phyloP scores from a whole-genome alignment of 2,888 invertebrate species.

The Callosobruchus maculatus region DNA sequence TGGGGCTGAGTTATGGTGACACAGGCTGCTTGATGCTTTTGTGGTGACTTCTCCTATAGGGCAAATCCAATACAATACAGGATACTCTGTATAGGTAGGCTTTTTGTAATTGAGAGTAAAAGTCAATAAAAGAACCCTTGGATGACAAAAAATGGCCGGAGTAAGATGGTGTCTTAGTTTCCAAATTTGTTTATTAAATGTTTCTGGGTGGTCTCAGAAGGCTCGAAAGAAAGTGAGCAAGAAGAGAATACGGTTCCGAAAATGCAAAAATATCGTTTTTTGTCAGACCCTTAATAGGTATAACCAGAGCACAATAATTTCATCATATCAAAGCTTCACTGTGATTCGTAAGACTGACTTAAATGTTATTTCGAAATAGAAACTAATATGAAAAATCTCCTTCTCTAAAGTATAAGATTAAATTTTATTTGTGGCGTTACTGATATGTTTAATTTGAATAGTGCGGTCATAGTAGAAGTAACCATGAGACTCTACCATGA shows the following conservation, averaged over 20 bases:
- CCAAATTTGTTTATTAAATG: no score
- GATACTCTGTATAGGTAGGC: no score
- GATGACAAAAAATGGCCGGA: no score
- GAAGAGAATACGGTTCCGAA: background rate
- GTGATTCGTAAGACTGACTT: constrained; percentile 57
- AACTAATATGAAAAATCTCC: constrained; percentile 33
- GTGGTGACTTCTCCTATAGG: no score
- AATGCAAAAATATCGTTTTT: constrained; percentile 19
- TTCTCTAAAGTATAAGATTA: constrained; percentile 28
- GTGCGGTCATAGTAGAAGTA: background rate
- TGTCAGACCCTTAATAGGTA: constrained; percentile 29
- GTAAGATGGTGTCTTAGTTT: no score
- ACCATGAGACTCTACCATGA: background rate
- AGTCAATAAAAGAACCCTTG: no score
- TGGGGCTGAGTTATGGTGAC: no score
- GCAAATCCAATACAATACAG: no score
- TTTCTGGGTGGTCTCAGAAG: background rate
- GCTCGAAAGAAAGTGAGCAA: background rate
- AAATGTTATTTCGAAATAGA: constrained; percentile 51
- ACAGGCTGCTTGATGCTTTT: no score
- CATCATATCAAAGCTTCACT: constrained; percentile 57
- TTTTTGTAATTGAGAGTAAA: no score
- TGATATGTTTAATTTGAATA: background rate
- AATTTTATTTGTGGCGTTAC: constrained; percentile 9
- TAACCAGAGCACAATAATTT: constrained; percentile 52